Percentiles rank a stretch among this genome's conserved stretches.
Evolutionary conservation across 1,140 invertebrate genomes (phyloP).

Genomic region (Lerema accius): DNA sequence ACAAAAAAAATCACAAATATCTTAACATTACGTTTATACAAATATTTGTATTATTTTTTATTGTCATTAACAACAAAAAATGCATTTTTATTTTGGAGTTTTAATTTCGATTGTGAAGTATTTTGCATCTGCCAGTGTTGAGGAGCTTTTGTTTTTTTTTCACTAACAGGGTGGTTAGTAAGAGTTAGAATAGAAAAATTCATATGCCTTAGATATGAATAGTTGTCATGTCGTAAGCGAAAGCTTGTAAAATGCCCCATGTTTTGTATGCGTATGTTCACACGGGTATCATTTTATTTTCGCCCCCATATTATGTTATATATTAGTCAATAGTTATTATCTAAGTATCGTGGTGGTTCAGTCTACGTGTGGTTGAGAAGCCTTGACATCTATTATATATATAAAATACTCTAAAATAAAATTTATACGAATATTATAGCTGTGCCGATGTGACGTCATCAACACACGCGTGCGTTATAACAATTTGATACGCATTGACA

Average conservation of each 20-base stretch:
- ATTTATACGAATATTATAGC: not conserved
- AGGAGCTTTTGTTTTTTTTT: not conserved
- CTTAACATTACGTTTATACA: too few relatives aligned
- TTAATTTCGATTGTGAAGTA: not conserved
- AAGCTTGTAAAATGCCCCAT: conserved; percentile 6
- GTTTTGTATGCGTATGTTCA: conserved; percentile 13
- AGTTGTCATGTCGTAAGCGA: not conserved
- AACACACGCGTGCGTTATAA: too few relatives aligned
- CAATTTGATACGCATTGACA: too few relatives aligned
- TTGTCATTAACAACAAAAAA: too few relatives aligned
- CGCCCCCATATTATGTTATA: conserved; percentile 4
- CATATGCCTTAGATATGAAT: not conserved
- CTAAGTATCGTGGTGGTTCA: not conserved
- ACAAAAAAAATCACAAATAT: not conserved
- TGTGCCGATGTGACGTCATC: not conserved
- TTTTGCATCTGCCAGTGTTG: conserved; percentile 6
- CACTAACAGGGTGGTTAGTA: conserved; percentile 19
- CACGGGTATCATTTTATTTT: conserved; percentile 15
- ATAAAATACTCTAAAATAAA: not conserved
- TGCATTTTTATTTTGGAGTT: too few relatives aligned
- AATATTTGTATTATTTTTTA: too few relatives aligned
- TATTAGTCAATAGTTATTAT: conserved; percentile 2
- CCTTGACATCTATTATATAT: not conserved
- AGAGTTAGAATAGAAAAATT: conserved; percentile 9
- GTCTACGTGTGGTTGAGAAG: not conserved